These are phyloP conservation scores for Poecilia wingei DNA, from an alignment of 2,797 vertebrate species.

Conservation along the genomic window DNA sequence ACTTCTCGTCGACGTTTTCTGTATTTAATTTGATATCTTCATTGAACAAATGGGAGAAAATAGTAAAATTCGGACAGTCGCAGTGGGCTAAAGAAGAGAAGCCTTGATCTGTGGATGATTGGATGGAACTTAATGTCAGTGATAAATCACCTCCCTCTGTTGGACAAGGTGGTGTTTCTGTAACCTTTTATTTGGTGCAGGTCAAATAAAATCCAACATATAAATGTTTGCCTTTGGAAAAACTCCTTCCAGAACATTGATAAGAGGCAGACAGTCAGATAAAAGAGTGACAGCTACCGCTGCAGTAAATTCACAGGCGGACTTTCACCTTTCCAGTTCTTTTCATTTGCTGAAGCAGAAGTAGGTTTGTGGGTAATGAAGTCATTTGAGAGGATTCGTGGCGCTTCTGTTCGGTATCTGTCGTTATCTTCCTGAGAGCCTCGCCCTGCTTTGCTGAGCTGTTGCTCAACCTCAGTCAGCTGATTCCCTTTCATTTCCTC, in stretches of 20 bases:
- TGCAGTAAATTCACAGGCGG: neutral
- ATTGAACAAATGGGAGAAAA: neutral
- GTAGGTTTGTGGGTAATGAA: neutral
- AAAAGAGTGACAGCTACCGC: neutral
- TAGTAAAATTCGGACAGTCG: neutral
- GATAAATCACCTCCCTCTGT: neutral
- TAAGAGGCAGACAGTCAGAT: neutral
- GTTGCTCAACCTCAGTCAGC: slow-evolving; percentile 10
- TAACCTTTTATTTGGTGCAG: neutral
- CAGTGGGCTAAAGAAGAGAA: neutral
- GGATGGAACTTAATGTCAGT: neutral
- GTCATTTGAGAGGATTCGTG: neutral
- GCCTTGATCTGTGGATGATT: neutral
- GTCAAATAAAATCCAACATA: neutral
- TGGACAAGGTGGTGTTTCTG: neutral
- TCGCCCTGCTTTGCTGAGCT: neutral
- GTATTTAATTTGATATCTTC: neutral
- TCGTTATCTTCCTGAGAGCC: neutral
- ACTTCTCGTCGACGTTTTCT: neutral
- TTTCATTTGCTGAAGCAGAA: neutral
- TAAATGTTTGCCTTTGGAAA: neutral
- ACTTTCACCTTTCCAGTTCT: neutral
- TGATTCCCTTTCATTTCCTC: slow-evolving; percentile 33
- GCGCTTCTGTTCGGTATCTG: neutral
- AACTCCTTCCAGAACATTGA: neutral